Evolutionary conservation across 2,113 vertebrate species (phyloP).

Genomic region (Prunella fulvescens): DNA sequence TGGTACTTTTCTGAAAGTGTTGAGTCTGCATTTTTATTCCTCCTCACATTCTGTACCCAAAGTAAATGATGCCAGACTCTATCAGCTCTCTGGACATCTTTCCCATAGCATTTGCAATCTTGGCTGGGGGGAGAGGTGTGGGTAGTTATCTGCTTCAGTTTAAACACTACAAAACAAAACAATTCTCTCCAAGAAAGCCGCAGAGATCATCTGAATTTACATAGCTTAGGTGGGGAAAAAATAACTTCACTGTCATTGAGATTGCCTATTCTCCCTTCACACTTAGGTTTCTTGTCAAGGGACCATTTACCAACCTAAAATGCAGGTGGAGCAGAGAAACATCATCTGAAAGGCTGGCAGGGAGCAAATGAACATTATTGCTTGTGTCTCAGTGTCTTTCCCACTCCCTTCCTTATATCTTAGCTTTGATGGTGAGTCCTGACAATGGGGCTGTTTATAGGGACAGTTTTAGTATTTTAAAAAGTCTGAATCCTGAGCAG

Average conservation of each 20-base stretch:
- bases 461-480: neutral
- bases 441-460: neutral
- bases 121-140: neutral
- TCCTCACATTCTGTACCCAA: conserved; percentile 38
- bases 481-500: neutral
- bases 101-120: neutral
- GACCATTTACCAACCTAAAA: neutral
- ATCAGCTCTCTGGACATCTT: conserved; percentile 41
- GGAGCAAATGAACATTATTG: neutral
- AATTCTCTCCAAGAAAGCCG: neutral
- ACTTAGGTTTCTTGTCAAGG: neutral
- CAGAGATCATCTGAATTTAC: neutral
- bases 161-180: neutral
- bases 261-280: neutral
- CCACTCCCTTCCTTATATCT: neutral
- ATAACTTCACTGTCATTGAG: neutral
- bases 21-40: conserved; percentile 62
- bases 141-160: neutral
- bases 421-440: neutral
- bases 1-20: conserved; percentile 72
- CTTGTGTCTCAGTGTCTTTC: neutral
- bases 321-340: neutral
- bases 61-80: conserved; percentile 60
- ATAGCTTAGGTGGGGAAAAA: neutral
- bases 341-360: neutral